Conservation (phyloP, 37 sponge, comb jelly and placozoan genomes). For the Halisarca cf. caerulea region DNA sequence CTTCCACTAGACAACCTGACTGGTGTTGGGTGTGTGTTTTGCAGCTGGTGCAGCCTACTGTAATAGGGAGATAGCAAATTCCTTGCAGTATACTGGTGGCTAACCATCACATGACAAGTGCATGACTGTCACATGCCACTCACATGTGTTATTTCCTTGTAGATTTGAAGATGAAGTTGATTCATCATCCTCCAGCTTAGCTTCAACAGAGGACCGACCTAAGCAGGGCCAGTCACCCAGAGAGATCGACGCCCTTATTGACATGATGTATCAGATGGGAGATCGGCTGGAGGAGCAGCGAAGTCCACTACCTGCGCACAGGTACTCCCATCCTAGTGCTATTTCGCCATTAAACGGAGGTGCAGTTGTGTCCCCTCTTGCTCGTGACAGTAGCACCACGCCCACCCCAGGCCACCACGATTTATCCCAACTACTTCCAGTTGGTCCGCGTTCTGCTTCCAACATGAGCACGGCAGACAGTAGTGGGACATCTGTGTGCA, state of each 20-base stretch:
- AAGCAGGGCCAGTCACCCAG: neutral
- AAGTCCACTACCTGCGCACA: neutral
- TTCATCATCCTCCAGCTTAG: neutral
- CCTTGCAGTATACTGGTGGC: too few species aligned
- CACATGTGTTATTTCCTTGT: neutral
- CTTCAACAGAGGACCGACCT: neutral
- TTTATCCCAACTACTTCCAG: too few species aligned
- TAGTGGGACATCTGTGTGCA: too few species aligned
- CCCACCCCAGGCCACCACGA: too few species aligned
- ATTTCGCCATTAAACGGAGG: neutral
- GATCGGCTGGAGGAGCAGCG: constrained; percentile 11
- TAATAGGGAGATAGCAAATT: too few species aligned
- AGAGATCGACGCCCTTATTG: neutral
- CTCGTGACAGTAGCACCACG: neutral
- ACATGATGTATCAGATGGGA: neutral
- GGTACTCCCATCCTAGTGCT: neutral
- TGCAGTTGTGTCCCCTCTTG: neutral
- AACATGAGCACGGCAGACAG: too few species aligned
- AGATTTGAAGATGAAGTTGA: neutral
- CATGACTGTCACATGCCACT: too few species aligned
- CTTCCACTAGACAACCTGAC: neutral
- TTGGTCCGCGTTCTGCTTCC: too few species aligned
- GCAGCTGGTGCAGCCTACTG: too few species aligned
- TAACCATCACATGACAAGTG: too few species aligned
- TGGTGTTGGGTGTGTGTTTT: neutral